Evolutionary conservation across 2,113 vertebrate species (phyloP).

Genomic region (Accipiter virgatus): DNA sequence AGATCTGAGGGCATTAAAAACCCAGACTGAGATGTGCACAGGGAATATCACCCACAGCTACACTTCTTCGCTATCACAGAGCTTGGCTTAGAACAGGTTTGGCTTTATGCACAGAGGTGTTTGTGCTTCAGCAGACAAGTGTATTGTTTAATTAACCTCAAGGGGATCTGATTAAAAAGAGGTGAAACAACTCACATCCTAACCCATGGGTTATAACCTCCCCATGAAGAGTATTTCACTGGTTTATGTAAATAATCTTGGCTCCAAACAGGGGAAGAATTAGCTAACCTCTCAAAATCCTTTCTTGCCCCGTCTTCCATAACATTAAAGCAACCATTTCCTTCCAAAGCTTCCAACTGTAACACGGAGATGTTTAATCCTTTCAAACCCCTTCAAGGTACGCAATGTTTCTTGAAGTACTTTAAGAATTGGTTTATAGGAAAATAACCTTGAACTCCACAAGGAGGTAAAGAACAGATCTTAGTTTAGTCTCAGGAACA

Average conservation of each 20-base stretch:
- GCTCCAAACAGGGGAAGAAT: neutral
- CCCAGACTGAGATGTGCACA: neutral
- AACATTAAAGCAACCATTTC: neutral
- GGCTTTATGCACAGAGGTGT: neutral
- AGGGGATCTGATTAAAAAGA: constrained; percentile 29
- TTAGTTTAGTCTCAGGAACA: neutral
- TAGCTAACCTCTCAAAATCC: neutral
- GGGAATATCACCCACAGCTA: neutral
- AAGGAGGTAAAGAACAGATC: neutral
- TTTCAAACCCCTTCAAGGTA: neutral
- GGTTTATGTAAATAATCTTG: neutral
- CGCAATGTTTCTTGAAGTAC: neutral
- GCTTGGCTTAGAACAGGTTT: neutral
- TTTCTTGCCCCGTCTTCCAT: neutral
- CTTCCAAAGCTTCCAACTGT: neutral
- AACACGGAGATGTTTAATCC: neutral
- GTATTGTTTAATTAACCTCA: neutral
- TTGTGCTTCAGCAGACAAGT: neutral
- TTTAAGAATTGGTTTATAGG: neutral
- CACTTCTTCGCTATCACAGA: accelerated
- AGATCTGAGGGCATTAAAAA: neutral
- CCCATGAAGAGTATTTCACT: neutral
- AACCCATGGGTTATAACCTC: neutral
- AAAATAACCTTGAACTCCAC: neutral
- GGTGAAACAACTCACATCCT: neutral